Evolutionary conservation across 1,140 invertebrate genomes (phyloP).

Genomic region (Drosophila novamexicana): DNA sequence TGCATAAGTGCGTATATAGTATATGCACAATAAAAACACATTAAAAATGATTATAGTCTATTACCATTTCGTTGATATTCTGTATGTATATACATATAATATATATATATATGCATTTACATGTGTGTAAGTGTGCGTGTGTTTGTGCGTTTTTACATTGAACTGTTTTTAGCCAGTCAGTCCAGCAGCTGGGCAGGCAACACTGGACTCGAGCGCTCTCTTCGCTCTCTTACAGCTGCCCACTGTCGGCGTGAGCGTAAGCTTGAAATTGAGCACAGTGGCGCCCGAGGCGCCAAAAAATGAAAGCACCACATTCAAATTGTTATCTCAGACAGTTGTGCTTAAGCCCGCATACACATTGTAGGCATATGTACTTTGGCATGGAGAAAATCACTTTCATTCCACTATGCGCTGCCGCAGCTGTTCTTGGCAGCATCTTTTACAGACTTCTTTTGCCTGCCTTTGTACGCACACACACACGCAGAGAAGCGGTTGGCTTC

Average conservation of each 20-base stretch:
- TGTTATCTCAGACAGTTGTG: conserved; percentile 18
- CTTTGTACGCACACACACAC: background rate
- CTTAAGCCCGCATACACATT: background rate
- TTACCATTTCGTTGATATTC: conserved; percentile 27
- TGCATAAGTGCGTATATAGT: conserved; percentile 10
- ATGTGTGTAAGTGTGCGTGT: conserved; percentile 27
- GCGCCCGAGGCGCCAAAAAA: conserved; percentile 35
- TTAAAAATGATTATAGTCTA: conserved; percentile 40
- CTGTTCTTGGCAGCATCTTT: conserved; percentile 10
- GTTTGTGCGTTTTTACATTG: conserved; percentile 36
- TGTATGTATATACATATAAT: background rate
- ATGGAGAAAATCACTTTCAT: conserved; percentile 20
- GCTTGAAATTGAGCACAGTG: conserved; percentile 32
- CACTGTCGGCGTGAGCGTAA: conserved; percentile 6
- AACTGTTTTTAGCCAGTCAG: conserved; percentile 29
- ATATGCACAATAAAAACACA: conserved; percentile 41
- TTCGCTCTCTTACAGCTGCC: conserved; percentile 20
- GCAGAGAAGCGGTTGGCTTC: background rate
- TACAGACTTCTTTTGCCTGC: conserved; percentile 12
- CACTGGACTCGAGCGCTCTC: conserved; percentile 10
- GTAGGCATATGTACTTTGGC: background rate
- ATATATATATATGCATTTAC: conserved; percentile 15
- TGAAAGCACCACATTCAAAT: conserved; percentile 16
- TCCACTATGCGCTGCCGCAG: conserved; percentile 26
- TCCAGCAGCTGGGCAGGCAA: conserved; percentile 46